These are phyloP conservation scores for Aromia moschata DNA, from an alignment of 2,888 invertebrate genomes.

Conservation along the genomic window DNA sequence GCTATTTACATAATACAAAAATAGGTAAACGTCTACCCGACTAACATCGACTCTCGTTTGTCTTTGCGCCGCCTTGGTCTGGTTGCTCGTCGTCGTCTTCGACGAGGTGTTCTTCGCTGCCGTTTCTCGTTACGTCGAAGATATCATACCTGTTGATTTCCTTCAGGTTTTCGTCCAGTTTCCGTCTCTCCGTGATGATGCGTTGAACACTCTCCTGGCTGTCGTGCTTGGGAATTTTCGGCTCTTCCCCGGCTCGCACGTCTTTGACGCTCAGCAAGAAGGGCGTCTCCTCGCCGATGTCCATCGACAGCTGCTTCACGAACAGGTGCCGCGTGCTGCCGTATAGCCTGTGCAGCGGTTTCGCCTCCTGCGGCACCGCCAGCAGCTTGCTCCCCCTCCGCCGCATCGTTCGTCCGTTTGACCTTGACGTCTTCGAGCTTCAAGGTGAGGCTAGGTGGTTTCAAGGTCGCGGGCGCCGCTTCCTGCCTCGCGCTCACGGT, in stretches of 20 bases:
- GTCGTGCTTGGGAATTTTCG: slow-evolving; percentile 44
- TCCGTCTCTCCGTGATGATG: slow-evolving; percentile 70
- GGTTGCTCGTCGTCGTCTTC: slow-evolving; percentile 36
- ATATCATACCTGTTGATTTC: slow-evolving; percentile 58
- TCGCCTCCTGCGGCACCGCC: slow-evolving; percentile 54
- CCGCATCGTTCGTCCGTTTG: slow-evolving; percentile 53
- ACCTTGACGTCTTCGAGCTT: slow-evolving; percentile 49
- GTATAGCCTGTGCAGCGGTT: slow-evolving; percentile 55
- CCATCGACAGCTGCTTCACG: slow-evolving; percentile 66
- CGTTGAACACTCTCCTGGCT: slow-evolving; percentile 68
- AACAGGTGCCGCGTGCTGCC: slow-evolving; percentile 69
- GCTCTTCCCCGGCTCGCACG: slow-evolving; percentile 7
- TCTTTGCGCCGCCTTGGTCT: slow-evolving; percentile 26
- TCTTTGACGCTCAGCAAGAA: slow-evolving; percentile 54
- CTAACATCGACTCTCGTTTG: slow-evolving; percentile 29
- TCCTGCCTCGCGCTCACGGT: slow-evolving; percentile 35
- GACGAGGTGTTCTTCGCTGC: slow-evolving; percentile 52
- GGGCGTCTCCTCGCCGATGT: slow-evolving; percentile 66
- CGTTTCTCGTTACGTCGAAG: slow-evolving; percentile 55
- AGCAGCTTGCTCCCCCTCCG: slow-evolving; percentile 45
- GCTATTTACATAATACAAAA: slow-evolving; percentile 47
- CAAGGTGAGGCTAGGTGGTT: slow-evolving; percentile 42
- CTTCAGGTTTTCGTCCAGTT: slow-evolving; percentile 65
- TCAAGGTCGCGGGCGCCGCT: slow-evolving; percentile 38
- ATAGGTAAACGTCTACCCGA: slow-evolving; percentile 35